Base-by-base conservation (phyloP, 1,140 invertebrate genomes). In the Danaus plexippus region DNA sequence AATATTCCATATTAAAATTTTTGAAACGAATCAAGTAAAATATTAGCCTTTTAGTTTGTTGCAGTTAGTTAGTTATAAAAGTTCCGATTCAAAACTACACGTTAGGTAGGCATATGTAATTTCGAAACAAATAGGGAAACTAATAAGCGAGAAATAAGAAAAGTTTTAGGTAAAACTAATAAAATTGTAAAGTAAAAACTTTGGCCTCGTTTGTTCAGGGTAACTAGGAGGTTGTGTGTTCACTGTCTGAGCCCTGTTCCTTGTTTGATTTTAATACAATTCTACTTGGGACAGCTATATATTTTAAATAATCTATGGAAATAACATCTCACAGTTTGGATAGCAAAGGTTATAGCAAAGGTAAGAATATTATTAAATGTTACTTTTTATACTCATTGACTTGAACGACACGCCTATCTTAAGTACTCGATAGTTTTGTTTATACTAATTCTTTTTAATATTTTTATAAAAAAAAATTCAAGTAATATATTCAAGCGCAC, bases 121-220 rank as follows among this genome's bases (percentile, higher is more conserved):
- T 61, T 61, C 44, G 15, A 49, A 45, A 61, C 52, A 61, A 61
- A 56, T 56, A 45, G 49, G 59, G 48, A 61, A 61, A 56, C 48
- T 56, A 56, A 61, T 56, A 56, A 56, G 54, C 51, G 48, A 52
- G 49, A 55, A 61, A 57, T 54, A 64, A 64, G 51, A 53, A 54
- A 64, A 60, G 57, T 61, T 57, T 41, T 47, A 47, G 11, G 54
- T 22, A 44, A 56, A 69, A 66, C 57, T 66, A 66, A 72, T 72
- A 72, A 72, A 69, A 64, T 59, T 54, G 58, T 66, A 60, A 52
- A 66, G 62, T 62, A 51, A 57, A 69, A 69, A 69, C 49, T 59
- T 60, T 49, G 47, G 10, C 46, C 40, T 13, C 42, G 45, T 55
- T 61, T 61, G 54, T 56, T 52, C 54, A 11, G 9, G 15, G 53